These are phyloP conservation scores for Myotis yumanensis DNA, from an alignment of 2,113 vertebrate genomes.

Conservation along the genomic window DNA sequence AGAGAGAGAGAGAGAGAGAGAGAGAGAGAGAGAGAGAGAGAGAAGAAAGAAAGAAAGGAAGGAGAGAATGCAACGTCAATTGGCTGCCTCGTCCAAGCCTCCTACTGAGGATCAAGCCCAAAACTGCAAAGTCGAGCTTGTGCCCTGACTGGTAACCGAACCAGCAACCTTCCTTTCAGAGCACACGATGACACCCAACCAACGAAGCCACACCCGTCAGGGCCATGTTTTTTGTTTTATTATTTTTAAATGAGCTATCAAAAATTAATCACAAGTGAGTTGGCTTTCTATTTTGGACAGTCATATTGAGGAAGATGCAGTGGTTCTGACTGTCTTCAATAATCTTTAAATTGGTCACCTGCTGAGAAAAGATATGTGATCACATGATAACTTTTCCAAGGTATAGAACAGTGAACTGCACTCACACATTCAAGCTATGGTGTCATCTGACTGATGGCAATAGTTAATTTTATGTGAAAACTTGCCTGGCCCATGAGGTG, in stretches of 20 bases:
- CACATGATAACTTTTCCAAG: background rate
- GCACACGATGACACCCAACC: too few species aligned
- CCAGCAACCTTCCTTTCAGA: too few species aligned
- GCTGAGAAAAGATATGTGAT: background rate
- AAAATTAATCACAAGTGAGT: background rate
- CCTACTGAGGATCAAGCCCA: too few species aligned
- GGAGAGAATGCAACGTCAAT: too few species aligned
- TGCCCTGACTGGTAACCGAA: too few species aligned
- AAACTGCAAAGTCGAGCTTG: too few species aligned
- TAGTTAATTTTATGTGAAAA: background rate
- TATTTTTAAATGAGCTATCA: background rate
- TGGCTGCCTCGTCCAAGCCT: too few species aligned
- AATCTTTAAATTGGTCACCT: background rate
- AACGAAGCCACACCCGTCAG: too few species aligned
- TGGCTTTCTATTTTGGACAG: background rate
- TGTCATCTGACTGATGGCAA: background rate
- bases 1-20: too few species aligned
- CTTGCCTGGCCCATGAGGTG: background rate
- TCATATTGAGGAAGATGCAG: background rate
- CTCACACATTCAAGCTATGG: background rate
- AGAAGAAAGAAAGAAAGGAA: too few species aligned
- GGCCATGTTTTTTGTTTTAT: background rate
- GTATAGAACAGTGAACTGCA: background rate
- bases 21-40: too few species aligned
- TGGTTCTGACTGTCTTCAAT: background rate